Percentiles rank a stretch among this genome's conserved stretches.
Conservation (phyloP, 92 coral and sea anemone genomes). For the Phenganax marumi region DNA sequence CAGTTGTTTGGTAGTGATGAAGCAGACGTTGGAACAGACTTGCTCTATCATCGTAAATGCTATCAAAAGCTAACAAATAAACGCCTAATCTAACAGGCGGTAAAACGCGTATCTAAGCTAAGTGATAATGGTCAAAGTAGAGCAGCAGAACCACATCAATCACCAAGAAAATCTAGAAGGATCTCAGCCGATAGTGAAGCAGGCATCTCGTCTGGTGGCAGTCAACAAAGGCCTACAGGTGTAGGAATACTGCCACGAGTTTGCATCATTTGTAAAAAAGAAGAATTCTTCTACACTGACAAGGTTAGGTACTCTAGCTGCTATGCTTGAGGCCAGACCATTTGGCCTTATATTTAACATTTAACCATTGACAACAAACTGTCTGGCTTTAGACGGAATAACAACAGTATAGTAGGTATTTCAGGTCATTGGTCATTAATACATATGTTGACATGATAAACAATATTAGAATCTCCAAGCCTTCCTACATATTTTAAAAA, state of each 20-base stretch:
- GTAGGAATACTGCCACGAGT: slow-evolving; percentile 25
- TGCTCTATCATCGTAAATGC: slow-evolving; percentile 39
- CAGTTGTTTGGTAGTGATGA: background rate
- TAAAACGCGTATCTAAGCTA: slow-evolving; percentile 13
- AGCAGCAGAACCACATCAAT: background rate
- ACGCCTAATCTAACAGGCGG: slow-evolving; percentile 20
- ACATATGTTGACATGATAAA: no score
- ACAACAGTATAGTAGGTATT: no score
- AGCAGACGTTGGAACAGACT: slow-evolving; percentile 20
- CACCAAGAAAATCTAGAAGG: slow-evolving; percentile 28
- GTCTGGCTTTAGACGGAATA: no score
- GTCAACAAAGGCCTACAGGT: slow-evolving; percentile 5
- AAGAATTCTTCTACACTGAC: slow-evolving; percentile 31
- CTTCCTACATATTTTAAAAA: no score
- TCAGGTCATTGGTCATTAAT: no score
- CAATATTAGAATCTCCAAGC: no score
- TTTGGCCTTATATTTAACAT: no score
- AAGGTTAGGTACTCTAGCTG: slow-evolving; percentile 2
- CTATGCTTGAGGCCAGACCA: no score
- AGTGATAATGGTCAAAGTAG: background rate
- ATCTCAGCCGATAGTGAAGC: no score
- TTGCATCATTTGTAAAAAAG: slow-evolving; percentile 31
- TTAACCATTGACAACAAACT: no score
- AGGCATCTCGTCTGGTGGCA: no score
- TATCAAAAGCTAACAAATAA: slow-evolving; percentile 17